These are phyloP conservation scores for Diorhabda sublineata DNA, from an alignment of 1,140 invertebrate genomes.

Conservation along the genomic window DNA sequence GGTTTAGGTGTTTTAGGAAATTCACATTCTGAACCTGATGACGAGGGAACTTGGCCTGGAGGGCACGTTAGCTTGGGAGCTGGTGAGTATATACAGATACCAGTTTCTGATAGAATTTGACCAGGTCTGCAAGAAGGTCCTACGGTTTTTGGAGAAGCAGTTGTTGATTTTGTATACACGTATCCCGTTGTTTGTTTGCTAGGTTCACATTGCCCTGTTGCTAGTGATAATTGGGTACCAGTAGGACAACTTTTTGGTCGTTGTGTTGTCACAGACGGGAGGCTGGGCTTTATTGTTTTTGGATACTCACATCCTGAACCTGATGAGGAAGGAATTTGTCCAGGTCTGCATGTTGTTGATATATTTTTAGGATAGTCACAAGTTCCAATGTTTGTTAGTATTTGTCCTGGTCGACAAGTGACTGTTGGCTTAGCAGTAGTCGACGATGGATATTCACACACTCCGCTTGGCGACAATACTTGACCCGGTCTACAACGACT, in stretches of 20 bases:
- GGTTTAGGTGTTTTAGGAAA: neutral
- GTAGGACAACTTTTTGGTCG: no score
- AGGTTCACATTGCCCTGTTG: no score
- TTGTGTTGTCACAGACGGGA: no score
- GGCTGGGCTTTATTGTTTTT: neutral
- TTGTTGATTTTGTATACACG: neutral
- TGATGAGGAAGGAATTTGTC: slow-evolving; percentile 10
- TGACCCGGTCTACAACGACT: neutral
- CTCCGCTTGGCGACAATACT: neutral
- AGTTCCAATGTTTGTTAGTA: slow-evolving; percentile 4
- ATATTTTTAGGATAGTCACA: neutral
- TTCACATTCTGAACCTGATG: slow-evolving; percentile 11
- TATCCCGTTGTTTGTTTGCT: no score
- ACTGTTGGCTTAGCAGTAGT: neutral
- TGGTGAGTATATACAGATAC: slow-evolving; percentile 7
- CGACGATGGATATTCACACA: neutral
- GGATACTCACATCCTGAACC: slow-evolving; percentile 12
- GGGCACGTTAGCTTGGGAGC: neutral
- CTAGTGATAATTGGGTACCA: no score
- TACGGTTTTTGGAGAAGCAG: neutral
- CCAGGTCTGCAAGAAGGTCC: slow-evolving; percentile 5
- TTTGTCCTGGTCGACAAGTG: neutral
- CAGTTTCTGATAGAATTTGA: neutral
- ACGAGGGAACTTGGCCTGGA: slow-evolving; percentile 9
- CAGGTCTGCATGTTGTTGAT: neutral